A percentile compares a stretch with the other conserved stretches of the same genome.
These are phyloP conservation scores for Sceloporus undulatus DNA, from an alignment of 2,113 vertebrate genomes.

Conservation along the genomic window DNA sequence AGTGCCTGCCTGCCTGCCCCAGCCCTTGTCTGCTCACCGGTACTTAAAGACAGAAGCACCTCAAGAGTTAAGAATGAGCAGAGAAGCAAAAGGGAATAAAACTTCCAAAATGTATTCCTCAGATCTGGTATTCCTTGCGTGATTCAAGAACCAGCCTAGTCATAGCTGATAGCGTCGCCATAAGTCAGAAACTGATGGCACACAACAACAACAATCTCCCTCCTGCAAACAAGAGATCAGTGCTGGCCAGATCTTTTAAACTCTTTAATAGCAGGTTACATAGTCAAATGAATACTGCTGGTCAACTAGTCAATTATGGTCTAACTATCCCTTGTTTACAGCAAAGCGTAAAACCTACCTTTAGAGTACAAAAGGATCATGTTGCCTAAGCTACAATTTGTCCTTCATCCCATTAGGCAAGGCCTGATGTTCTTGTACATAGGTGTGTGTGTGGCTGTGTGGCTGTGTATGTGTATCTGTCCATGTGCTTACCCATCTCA, in stretches of 20 bases:
- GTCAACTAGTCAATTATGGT: conserved; percentile 82
- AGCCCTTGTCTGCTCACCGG: conserved; percentile 24
- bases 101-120: conserved; percentile 63
- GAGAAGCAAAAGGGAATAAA: conserved; percentile 54
- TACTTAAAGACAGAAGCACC: conserved; percentile 40
- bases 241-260: conserved; percentile 80
- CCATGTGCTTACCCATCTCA: conserved; percentile 33
- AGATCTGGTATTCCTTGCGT: conserved; percentile 73
- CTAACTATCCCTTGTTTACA: conserved; percentile 82
- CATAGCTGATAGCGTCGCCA: conserved; percentile 59
- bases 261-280: conserved; percentile 80
- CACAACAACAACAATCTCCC: conserved; percentile 77
- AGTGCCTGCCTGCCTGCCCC: conserved; percentile 50
- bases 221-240: conserved; percentile 68
- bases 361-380: conserved; percentile 77
- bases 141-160: conserved; percentile 78
- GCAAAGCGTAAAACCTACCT: conserved; percentile 80
- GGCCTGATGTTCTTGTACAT: conserved; percentile 66
- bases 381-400: conserved; percentile 79
- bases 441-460: conserved; percentile 65
- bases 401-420: conserved; percentile 78
- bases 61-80: conserved; percentile 72
- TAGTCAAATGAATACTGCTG: conserved; percentile 74
- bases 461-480: conserved; percentile 48
- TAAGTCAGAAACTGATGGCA: conserved; percentile 13